Percentiles rank a stretch among this genome's conserved stretches.
These are phyloP conservation scores for Apteryx owenii DNA, from an alignment of 2,113 vertebrate species.

Conservation along the genomic window DNA sequence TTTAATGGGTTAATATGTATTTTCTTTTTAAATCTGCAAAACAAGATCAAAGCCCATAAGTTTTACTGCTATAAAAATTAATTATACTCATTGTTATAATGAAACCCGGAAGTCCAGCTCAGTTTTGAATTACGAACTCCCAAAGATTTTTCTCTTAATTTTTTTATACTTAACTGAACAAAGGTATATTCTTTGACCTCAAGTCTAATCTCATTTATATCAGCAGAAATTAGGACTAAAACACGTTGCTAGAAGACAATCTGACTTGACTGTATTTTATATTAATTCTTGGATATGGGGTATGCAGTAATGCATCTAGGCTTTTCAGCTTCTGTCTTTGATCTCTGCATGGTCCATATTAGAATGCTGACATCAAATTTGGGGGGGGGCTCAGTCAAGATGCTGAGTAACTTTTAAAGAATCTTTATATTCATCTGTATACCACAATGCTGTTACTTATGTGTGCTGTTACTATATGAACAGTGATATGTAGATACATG, in stretches of 20 bases:
- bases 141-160: neutral
- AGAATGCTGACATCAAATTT: neutral
- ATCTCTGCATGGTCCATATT: neutral
- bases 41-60: neutral
- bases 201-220: neutral
- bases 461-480: neutral
- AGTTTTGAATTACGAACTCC: neutral
- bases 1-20: neutral
- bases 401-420: neutral
- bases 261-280: neutral
- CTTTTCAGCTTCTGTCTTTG: neutral
- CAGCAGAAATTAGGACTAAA: neutral
- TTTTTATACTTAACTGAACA: neutral
- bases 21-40: neutral
- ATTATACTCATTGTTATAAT: neutral
- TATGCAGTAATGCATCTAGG: neutral
- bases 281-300: neutral
- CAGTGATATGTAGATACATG: neutral
- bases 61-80: neutral
- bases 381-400: accelerated
- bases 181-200: neutral
- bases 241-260: neutral
- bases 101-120: neutral
- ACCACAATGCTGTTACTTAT: neutral
- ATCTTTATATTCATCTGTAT: neutral